These are phyloP conservation scores for Cuculus canorus DNA, from an alignment of 2,797 vertebrate species.

Conservation along the genomic window DNA sequence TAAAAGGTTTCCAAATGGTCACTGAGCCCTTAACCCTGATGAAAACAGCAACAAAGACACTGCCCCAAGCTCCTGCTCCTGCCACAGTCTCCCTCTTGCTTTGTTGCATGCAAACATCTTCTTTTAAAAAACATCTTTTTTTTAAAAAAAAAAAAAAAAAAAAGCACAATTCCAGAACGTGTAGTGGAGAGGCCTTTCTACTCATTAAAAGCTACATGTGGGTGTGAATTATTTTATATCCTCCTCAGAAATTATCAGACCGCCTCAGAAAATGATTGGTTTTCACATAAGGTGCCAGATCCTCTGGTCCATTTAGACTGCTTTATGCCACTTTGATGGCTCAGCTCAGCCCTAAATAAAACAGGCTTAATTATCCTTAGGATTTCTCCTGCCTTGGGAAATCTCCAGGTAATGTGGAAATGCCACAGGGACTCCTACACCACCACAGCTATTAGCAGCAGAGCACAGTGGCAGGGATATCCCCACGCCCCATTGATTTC, in stretches of 20 bases:
- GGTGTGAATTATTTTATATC: constrained; percentile 63
- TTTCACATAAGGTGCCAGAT: constrained; percentile 64
- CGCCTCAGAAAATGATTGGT: constrained; percentile 63
- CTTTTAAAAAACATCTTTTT: not conserved
- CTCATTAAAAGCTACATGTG: constrained; percentile 54
- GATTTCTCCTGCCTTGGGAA: constrained; percentile 70
- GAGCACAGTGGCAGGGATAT: constrained; percentile 20
- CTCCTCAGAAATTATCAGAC: constrained; percentile 60
- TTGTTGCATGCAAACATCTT: not conserved
- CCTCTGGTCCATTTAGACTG: constrained; percentile 69
- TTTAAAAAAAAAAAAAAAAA: not conserved
- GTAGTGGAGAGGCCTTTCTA: not conserved
- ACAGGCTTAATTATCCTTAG: constrained; percentile 72
- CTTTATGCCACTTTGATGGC: constrained; percentile 66
- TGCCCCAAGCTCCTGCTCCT: constrained; percentile 41
- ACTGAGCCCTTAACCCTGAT: constrained; percentile 56
- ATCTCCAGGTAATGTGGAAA: constrained; percentile 72
- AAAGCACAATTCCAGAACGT: not conserved
- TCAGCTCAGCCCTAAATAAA: constrained; percentile 71
- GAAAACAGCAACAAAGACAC: constrained; percentile 64
- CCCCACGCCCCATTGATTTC: constrained; percentile 66
- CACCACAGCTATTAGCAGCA: constrained; percentile 45
- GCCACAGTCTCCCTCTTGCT: not conserved
- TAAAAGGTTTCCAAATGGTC: constrained; percentile 71
- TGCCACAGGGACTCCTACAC: constrained; percentile 62